phyloP scores from a whole-genome alignment of 1,140 invertebrate species.

The Drosophila ohnishii region DNA sequence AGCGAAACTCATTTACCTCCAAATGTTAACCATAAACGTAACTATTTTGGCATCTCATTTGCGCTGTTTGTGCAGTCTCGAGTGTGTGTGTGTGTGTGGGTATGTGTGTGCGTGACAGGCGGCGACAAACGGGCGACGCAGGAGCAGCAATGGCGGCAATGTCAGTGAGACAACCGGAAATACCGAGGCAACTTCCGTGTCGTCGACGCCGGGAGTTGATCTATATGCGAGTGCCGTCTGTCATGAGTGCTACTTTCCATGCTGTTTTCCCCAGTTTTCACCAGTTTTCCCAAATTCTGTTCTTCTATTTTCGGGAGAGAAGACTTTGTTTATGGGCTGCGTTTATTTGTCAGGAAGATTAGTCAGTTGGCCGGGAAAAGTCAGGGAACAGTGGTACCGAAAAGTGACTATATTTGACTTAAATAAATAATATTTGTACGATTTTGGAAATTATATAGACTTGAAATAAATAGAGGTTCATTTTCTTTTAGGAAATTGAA shows the following conservation, averaged over 20 bases:
- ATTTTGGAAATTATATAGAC: neutral
- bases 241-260: conserved; percentile 31
- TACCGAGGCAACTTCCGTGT: conserved; percentile 70
- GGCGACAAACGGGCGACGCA: conserved; percentile 62
- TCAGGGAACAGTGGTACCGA: neutral
- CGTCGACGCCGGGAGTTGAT: conserved; percentile 64
- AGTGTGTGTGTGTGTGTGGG: neutral
- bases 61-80: conserved; percentile 23
- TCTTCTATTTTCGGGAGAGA: neutral
- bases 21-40: conserved; percentile 74
- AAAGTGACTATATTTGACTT: neutral
- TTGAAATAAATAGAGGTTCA: neutral
- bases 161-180: conserved; percentile 70
- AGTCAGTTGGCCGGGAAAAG: neutral
- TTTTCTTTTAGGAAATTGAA: neutral
- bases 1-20: conserved; percentile 72
- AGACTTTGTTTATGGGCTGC: conserved; percentile 51
- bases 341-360: conserved; percentile 45
- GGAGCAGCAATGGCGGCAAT: conserved; percentile 35
- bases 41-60: conserved; percentile 79
- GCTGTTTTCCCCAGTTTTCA: conserved; percentile 5
- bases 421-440: too few species aligned
- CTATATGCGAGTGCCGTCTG: conserved; percentile 47
- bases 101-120: conserved; percentile 44
- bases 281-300: neutral